These are phyloP conservation scores for Apistogramma diplotaenia DNA, from an alignment of 2,113 vertebrate species.

Conservation along the genomic window DNA sequence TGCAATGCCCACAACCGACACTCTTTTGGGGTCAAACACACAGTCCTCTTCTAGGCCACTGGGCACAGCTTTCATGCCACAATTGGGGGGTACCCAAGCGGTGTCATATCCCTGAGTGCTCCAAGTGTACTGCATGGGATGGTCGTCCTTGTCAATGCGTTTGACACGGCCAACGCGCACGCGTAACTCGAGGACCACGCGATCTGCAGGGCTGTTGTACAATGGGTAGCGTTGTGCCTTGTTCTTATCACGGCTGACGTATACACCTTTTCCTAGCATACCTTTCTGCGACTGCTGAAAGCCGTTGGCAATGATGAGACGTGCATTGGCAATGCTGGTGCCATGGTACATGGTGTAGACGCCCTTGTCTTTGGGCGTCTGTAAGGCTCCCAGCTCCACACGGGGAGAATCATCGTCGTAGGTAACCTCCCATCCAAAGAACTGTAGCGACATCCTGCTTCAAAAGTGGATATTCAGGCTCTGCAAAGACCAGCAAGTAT, in stretches of 20 bases:
- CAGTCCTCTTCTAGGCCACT: constrained; percentile 26
- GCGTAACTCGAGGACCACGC: constrained; percentile 55
- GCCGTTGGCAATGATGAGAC: constrained; percentile 60
- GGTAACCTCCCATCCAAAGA: constrained; percentile 43
- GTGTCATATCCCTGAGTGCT: constrained; percentile 59
- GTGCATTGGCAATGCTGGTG: constrained; percentile 24
- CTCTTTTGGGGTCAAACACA: constrained; percentile 14
- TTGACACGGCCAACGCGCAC: constrained; percentile 67
- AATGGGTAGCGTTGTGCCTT: constrained; percentile 70
- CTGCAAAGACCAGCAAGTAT: background rate
- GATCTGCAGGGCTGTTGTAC: background rate
- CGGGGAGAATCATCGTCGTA: constrained; percentile 15
- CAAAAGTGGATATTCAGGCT: background rate
- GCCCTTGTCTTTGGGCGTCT: constrained; percentile 18
- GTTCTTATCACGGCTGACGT: constrained; percentile 68
- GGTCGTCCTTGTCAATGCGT: constrained; percentile 60
- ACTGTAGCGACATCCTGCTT: constrained; percentile 38
- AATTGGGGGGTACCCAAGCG: constrained; percentile 71
- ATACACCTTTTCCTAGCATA: constrained; percentile 75
- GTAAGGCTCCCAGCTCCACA: background rate
- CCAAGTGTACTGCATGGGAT: constrained; percentile 67
- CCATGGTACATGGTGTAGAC: constrained; percentile 59
- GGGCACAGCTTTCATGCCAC: constrained; percentile 23
- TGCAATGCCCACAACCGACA: constrained; percentile 13
- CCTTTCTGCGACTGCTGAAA: constrained; percentile 64